Conservation (phyloP, 2,797 vertebrate genomes). For the Danio aesculapii region DNA sequence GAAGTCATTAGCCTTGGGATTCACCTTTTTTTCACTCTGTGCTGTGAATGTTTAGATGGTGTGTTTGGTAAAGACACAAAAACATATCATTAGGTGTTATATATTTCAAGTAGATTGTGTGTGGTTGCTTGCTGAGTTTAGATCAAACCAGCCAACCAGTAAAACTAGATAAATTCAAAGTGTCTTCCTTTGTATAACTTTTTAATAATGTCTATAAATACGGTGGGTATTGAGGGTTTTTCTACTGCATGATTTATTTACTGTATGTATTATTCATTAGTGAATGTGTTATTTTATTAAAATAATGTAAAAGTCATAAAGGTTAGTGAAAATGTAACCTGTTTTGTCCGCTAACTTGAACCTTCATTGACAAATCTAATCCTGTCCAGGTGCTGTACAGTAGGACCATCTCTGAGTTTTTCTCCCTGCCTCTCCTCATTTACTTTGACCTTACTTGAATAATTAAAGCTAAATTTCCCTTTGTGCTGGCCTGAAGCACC, state of each 20-base stretch:
- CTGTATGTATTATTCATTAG: slow-evolving; percentile 21
- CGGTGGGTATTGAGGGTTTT: not conserved
- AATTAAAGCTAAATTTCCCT: not conserved
- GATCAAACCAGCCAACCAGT: not conserved
- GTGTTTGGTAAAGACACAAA: slow-evolving; percentile 9
- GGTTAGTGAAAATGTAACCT: not conserved
- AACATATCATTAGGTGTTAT: not conserved
- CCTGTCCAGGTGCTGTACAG: not conserved
- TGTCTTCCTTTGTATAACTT: not conserved
- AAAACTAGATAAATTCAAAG: not conserved
- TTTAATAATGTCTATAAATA: not conserved
- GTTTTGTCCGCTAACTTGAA: not conserved
- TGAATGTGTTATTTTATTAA: not conserved
- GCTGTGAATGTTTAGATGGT: slow-evolving; percentile 10
- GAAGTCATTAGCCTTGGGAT: slow-evolving; percentile 19
- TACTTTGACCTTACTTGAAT: slow-evolving; percentile 13
- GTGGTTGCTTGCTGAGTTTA: not conserved
- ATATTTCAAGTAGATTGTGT: slow-evolving; percentile 16
- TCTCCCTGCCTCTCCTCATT: not conserved
- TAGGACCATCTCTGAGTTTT: not conserved
- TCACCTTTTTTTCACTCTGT: slow-evolving; percentile 3
- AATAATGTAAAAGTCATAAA: not conserved
- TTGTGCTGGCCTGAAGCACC: not conserved
- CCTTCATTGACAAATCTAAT: not conserved
- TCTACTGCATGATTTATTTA: not conserved